phyloP scores from a whole-genome alignment of 2,888 invertebrate genomes.

The Drosophila acutilabella region DNA sequence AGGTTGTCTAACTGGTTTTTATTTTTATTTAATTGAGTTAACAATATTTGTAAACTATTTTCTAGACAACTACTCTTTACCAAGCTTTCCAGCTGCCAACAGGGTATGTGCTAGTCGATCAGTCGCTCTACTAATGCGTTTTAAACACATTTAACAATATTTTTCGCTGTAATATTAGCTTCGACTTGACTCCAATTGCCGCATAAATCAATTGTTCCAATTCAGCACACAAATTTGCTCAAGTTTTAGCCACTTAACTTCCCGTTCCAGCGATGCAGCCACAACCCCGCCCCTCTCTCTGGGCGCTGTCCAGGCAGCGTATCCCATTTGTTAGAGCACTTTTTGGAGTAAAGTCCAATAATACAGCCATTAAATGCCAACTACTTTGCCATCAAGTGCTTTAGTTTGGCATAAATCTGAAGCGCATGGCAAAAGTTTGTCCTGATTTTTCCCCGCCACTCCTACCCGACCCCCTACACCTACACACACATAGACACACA shows the following conservation, averaged over 20 bases:
- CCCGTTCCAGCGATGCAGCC: not conserved
- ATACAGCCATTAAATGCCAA: conserved; percentile 81
- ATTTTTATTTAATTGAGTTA: too few species aligned
- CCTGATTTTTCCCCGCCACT: conserved; percentile 1
- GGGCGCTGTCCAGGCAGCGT: conserved; percentile 29
- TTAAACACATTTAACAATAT: conserved; percentile 6
- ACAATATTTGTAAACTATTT: too few species aligned
- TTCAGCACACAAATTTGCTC: conserved; percentile 18
- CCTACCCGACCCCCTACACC: not conserved
- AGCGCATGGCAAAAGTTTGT: conserved; percentile 56
- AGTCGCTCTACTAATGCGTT: not conserved
- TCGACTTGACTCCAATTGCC: conserved; percentile 9
- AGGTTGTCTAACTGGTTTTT: too few species aligned
- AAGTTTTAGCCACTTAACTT: conserved; percentile 26
- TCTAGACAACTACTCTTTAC: too few species aligned
- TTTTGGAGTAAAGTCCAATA: conserved; percentile 69
- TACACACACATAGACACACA: not conserved
- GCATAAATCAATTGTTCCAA: conserved; percentile 34
- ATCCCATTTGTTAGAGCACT: conserved; percentile 71
- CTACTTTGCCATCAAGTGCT: conserved; percentile 78
- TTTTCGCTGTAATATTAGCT: conserved; percentile 1
- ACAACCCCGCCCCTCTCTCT: not conserved
- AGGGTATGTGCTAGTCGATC: not conserved
- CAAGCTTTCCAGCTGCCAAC: not conserved
- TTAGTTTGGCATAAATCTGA: conserved; percentile 79